A percentile compares a stretch with the other conserved stretches of the same genome.
phyloP scores from a whole-genome alignment of 2,888 invertebrate species.

The Baronia brevicornis region DNA sequence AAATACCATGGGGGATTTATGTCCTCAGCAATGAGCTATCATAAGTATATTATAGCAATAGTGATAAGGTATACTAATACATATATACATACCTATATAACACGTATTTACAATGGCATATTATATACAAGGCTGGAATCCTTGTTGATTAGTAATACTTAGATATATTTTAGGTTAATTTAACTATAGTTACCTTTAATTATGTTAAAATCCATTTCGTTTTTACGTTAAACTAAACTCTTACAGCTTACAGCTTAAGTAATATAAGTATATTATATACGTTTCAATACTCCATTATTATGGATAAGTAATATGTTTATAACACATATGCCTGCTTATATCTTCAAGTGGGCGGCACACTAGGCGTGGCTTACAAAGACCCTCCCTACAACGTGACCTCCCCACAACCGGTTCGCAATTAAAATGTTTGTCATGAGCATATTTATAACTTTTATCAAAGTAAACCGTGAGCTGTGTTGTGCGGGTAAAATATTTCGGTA shows the following conservation, averaged over 20 bases:
- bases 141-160: too few species aligned
- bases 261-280: slow-evolving; percentile 14
- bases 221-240: too few species aligned
- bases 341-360: slow-evolving; percentile 30
- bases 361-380: slow-evolving; percentile 43
- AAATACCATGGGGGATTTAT: too few species aligned
- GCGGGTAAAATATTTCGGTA: slow-evolving; percentile 20
- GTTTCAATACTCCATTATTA: too few species aligned
- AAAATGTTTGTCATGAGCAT: slow-evolving; percentile 19
- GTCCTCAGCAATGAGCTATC: background rate
- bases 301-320: too few species aligned
- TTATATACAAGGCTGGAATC: too few species aligned
- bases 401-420: slow-evolving; percentile 47
- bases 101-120: too few species aligned
- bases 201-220: too few species aligned
- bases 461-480: slow-evolving; percentile 24
- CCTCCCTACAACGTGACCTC: slow-evolving; percentile 42
- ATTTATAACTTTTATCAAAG: slow-evolving; percentile 25
- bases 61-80: too few species aligned
- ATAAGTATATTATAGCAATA: slow-evolving; percentile 1
- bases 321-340: slow-evolving; percentile 13
- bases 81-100: background rate
- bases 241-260: slow-evolving; percentile 4
- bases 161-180: too few species aligned
- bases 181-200: too few species aligned